Base-by-base conservation (phyloP, 2,113 vertebrate species). In the Anthoscopus minutus region DNA sequence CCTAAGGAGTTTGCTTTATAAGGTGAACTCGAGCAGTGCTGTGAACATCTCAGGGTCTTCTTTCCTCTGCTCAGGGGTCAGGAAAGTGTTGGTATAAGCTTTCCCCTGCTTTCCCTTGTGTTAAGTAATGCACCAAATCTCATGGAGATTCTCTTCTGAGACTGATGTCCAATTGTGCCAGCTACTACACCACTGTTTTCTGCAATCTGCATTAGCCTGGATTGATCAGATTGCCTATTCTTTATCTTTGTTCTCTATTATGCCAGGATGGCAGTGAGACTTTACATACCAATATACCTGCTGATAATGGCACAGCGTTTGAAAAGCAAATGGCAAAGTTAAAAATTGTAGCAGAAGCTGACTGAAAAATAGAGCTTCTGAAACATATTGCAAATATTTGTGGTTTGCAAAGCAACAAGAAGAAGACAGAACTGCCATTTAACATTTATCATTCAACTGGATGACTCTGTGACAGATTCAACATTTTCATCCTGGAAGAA, bases 341-440 rank as follows among this genome's bases (percentile, higher is more conserved):
- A 86, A 88, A 93, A 79, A 53, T 33, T 69, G 73, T 20, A 93
- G 60, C 57, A 81, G 67, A 91, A 81, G 42, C 56, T 70, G 51
- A 66, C 53, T 76, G 1, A 2, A 83, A 79, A 94, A 69, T 58
- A 76, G 93, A 86, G 82, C 82, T 95, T 94, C 89, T 95, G 93
- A 96, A 96, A 86, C 48, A 53, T 89, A 93, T 89, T 92, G 76
- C 48, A 88, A 94, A 95, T 95, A 76, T 50, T 95, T 97, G 96
- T 92, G 94, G 96, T 94, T 95, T 95, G 77, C 88, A 89, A 93
- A 96, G 88, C 93, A 96, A 86, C 81, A 94, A 90, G 91, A 78
- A 87, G 62, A 92, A 93, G 89, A 88, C 76, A 95, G 77, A 85
- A 65, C 31, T 96, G 54, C 81, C 92, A 83, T 93, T 96, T 96